Percentiles rank a stretch among this genome's conserved stretches.
Evolutionary conservation across 2,797 vertebrate species (phyloP).

Genomic region (Pangasius mekongensis): DNA sequence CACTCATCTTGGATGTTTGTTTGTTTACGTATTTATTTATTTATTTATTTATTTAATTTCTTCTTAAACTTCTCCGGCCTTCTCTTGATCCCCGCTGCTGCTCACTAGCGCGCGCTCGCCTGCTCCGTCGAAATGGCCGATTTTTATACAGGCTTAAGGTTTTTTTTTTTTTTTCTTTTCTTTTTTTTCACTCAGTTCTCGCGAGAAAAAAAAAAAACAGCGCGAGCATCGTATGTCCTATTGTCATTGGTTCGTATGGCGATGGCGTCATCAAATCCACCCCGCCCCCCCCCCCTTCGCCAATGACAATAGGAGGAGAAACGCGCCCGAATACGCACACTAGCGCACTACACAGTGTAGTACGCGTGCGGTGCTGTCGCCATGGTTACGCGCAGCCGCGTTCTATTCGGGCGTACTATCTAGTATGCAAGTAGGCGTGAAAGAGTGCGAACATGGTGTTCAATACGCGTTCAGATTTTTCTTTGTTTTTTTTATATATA

Average conservation of each 20-base stretch:
- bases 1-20: conserved; percentile 55
- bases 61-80: neutral
- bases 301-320: conserved; percentile 27
- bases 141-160: conserved; percentile 63
- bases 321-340: neutral
- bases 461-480: neutral
- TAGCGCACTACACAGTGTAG: neutral
- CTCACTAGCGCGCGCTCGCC: neutral
- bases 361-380: neutral
- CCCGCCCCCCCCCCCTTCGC: neutral
- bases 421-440: neutral
- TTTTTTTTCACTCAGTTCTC: neutral
- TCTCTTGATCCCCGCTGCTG: neutral
- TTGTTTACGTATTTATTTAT: neutral
- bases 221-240: conserved; percentile 26
- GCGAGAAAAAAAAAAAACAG: conserved; percentile 47
- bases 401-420: neutral
- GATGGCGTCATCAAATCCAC: neutral
- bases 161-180: conserved; percentile 41
- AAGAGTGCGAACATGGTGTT: neutral
- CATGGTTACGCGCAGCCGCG: neutral
- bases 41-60: neutral
- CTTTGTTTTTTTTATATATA: neutral
- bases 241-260: conserved; percentile 33
- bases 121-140: conserved; percentile 71